Conservation (phyloP, 2,888 invertebrate genomes). For the Limenitis arthemis region DNA sequence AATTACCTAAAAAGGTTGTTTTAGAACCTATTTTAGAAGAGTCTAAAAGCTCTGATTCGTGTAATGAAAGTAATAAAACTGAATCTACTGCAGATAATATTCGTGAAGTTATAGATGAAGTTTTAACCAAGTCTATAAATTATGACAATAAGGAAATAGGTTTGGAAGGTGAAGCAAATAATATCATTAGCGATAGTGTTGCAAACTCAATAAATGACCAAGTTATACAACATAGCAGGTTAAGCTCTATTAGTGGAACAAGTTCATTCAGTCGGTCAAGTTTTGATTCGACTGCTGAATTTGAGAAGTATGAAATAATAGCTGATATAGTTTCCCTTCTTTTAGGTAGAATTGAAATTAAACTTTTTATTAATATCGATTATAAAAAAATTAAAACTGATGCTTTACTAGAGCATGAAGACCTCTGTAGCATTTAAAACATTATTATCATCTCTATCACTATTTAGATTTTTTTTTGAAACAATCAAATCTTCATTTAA, state of each 20-base stretch:
- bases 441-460: background rate
- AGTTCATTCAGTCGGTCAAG: slow-evolving; percentile 43
- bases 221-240: slow-evolving; percentile 4
- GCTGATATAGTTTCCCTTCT: slow-evolving; percentile 43
- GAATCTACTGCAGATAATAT: slow-evolving; percentile 15
- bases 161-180: too few relatives aligned
- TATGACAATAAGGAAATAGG: too few relatives aligned
- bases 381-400: slow-evolving; percentile 2
- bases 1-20: slow-evolving; percentile 30
- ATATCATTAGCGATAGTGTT: background rate
- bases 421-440: background rate
- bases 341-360: slow-evolving; percentile 38
- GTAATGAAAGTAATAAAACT: slow-evolving; percentile 31
- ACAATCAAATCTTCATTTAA: slow-evolving; percentile 1
- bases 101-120: background rate
- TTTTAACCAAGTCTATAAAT: too few relatives aligned
- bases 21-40: slow-evolving; percentile 64
- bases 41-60: slow-evolving; percentile 56
- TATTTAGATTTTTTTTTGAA: background rate
- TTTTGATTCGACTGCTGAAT: slow-evolving; percentile 56
- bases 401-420: slow-evolving; percentile 1
- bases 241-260: slow-evolving; percentile 17
- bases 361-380: slow-evolving; percentile 9
- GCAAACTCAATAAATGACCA: background rate
- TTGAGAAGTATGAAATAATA: slow-evolving; percentile 54